Evolutionary conservation across 2,113 vertebrate species (phyloP).

Genomic region (Melanerpes formicivorus): DNA sequence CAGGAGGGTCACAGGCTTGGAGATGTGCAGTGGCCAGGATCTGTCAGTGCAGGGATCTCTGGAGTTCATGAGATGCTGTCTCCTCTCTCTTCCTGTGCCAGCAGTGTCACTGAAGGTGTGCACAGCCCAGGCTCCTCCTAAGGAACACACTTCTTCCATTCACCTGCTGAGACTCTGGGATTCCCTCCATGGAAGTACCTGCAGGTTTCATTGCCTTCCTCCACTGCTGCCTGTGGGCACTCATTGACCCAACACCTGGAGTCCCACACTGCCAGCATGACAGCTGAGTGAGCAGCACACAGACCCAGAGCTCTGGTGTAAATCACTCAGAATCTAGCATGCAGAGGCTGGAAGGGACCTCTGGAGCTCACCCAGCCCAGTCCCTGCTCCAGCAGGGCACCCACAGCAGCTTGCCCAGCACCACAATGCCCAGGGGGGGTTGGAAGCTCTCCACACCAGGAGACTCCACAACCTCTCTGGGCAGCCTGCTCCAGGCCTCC

Average conservation of each 20-base stretch:
- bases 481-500: too few species aligned
- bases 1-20: neutral
- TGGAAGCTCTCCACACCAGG: too few species aligned
- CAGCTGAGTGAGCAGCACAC: neutral
- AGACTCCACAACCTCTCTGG: too few species aligned
- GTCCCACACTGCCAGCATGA: neutral
- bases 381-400: too few species aligned
- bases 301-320: neutral
- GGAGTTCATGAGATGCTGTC: neutral
- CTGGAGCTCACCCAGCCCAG: too few species aligned
- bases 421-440: too few species aligned
- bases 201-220: neutral
- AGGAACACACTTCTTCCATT: neutral
- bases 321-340: neutral
- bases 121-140: too few species aligned
- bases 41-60: neutral
- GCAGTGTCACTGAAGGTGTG: accelerated
- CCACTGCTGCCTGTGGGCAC: neutral
- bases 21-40: neutral
- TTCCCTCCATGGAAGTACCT: neutral
- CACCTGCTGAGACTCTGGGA: neutral
- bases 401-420: too few species aligned
- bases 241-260: accelerated
- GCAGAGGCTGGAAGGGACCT: too few species aligned
- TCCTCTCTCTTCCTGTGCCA: neutral